Evolutionary conservation across 1,140 invertebrate genomes (phyloP).

Genomic region (Daktulosphaira vitifoliae): DNA sequence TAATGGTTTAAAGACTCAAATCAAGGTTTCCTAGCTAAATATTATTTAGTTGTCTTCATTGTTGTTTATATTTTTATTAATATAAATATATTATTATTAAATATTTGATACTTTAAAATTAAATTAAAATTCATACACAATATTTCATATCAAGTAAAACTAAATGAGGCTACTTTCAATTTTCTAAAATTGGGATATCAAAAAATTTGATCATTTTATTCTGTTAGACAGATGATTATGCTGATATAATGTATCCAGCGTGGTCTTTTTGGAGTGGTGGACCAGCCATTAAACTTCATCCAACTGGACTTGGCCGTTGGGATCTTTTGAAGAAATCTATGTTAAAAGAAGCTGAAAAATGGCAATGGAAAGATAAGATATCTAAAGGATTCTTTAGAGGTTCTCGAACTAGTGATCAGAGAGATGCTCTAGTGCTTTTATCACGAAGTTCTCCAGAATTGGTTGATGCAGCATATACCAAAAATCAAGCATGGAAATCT

Average conservation of each 20-base stretch:
- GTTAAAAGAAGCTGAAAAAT: constrained; percentile 54
- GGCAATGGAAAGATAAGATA: constrained; percentile 71
- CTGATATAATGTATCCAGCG: constrained; percentile 92
- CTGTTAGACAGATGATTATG: constrained; percentile 61
- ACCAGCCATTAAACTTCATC: constrained; percentile 87
- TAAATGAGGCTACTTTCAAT: too few species aligned
- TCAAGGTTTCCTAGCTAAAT: too few species aligned
- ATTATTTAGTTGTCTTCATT: too few species aligned
- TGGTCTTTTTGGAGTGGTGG: constrained; percentile 98
- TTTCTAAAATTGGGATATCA: too few species aligned
- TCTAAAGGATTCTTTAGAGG: constrained; percentile 81
- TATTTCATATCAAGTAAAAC: too few species aligned
- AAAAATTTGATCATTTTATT: too few species aligned
- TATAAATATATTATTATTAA: too few species aligned
- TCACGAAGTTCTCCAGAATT: constrained; percentile 68
- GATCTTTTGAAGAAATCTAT: constrained; percentile 69
- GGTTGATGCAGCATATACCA: constrained; percentile 89
- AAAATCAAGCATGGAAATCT: constrained; percentile 98
- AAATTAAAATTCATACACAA: too few species aligned
- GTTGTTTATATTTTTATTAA: too few species aligned
- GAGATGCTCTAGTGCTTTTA: constrained; percentile 80
- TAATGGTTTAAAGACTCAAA: too few species aligned
- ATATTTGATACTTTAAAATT: too few species aligned
- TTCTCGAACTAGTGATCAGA: constrained; percentile 80
- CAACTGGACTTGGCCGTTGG: constrained; percentile 87